Evolutionary conservation across 2,113 vertebrate species (phyloP), one percentile per base, ranked within the genome.

Genomic region (Falco punctatus): DNA sequence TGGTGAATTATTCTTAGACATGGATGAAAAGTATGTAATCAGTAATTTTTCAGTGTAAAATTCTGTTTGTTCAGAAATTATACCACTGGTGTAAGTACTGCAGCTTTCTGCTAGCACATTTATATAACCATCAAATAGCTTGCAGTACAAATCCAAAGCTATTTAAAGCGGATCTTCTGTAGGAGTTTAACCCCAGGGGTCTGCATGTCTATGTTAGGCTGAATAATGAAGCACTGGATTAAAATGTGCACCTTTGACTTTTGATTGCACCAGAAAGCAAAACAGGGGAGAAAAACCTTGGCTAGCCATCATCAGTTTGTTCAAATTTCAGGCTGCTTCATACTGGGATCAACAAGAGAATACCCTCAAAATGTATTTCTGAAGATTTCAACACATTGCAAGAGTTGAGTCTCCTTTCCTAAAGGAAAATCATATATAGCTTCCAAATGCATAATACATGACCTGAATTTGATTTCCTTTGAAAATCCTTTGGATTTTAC

Each of bases 391-490:
- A 13, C 74, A 54, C 73, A 35, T 66, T 61, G 77, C 61, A 81
- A 61, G 65, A 61, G n/a, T 20, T 58, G 30, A 91, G 52, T 52
- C 73, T 84, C 48, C 51, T 74, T 83, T 84, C 83, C 65, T 72
- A 54, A 72, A 79, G 3, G 2, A 92, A 88, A 90, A 83, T 88
- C 59, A 18, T 70, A 38, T 40, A 51, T 59, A 89, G 61, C 80
- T 52, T 94, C 61, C 81, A 91, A 84, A 92, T 66, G 40, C 64
- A 32, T 89, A 94, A 89, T 89, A 33, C 62, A 58, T 79, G 54
- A 82, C 57, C 77, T 92, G 91, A 77, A 94, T 94, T 94, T 91
- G 88, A 93, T 93, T 96, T 96, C 72, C 86, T 94, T 78, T 73
- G 79, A 82, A 97, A 97, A 93, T 83, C 74, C 79, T 80, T 52